phyloP scores from a whole-genome alignment of 2,888 invertebrate genomes.

The Rhodophaea formosa region DNA sequence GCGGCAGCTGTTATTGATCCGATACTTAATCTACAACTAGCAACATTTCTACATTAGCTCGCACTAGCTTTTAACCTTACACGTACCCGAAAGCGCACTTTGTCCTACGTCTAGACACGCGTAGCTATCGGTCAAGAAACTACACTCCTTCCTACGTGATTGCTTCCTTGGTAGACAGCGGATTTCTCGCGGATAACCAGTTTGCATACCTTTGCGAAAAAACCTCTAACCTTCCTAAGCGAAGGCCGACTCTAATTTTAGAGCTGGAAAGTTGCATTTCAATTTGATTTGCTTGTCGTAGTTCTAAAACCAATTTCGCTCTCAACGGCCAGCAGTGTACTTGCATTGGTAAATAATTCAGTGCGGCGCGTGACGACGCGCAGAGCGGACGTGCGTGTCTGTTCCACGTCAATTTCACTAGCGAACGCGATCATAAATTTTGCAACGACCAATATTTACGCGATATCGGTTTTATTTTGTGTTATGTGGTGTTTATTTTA shows the following conservation, averaged over 20 bases:
- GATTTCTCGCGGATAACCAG: constrained; percentile 69
- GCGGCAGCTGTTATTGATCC: constrained; percentile 27
- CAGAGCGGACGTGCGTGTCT: constrained; percentile 46
- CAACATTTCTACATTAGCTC: constrained; percentile 34
- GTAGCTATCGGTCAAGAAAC: constrained; percentile 53
- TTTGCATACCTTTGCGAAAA: constrained; percentile 50
- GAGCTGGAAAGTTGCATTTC: constrained; percentile 45
- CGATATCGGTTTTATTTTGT: constrained; percentile 34
- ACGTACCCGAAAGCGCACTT: not conserved
- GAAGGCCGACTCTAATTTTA: constrained; percentile 47
- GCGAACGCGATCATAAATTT: constrained; percentile 50
- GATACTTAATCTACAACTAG: constrained; percentile 29
- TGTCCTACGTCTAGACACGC: constrained; percentile 27
- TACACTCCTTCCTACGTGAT: constrained; percentile 44
- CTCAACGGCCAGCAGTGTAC: constrained; percentile 59
- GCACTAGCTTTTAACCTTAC: constrained; percentile 8
- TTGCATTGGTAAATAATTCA: constrained; percentile 64
- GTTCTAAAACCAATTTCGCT: constrained; percentile 73
- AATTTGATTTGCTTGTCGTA: constrained; percentile 31
- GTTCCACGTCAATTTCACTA: constrained; percentile 33
- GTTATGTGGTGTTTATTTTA: constrained; percentile 26
- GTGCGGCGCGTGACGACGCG: constrained; percentile 69
- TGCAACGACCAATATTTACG: constrained; percentile 40
- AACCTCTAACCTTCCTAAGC: constrained; percentile 34
- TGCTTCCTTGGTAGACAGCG: constrained; percentile 56